A percentile compares a stretch with the other conserved stretches of the same genome.
These are phyloP conservation scores for Serranus cabrilla DNA, from an alignment of 2,797 vertebrate genomes.

Conservation along the genomic window DNA sequence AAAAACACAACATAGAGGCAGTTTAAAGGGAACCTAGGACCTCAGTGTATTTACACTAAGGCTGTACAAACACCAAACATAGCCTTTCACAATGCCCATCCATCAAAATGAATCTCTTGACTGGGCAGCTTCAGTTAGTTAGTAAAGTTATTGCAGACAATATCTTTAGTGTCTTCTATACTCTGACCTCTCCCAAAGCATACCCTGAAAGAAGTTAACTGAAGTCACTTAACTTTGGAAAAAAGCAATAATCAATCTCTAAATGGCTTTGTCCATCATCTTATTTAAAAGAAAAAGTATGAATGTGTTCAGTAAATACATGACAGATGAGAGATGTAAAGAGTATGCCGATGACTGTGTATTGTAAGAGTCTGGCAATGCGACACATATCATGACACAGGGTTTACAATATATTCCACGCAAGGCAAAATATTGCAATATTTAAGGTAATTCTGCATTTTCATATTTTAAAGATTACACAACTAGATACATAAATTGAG, in stretches of 20 bases:
- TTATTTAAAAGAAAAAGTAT: too few relatives aligned
- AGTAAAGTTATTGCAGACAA: too few relatives aligned
- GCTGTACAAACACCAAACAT: background rate
- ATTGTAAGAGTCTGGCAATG: too few relatives aligned
- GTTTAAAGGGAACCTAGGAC: background rate
- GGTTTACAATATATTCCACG: too few relatives aligned
- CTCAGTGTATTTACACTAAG: background rate
- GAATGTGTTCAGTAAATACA: background rate
- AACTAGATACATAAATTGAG: too few relatives aligned
- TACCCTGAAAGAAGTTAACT: background rate
- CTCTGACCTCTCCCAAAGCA: background rate
- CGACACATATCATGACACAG: too few relatives aligned
- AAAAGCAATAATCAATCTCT: background rate
- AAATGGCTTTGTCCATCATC: background rate
- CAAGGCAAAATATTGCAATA: too few relatives aligned
- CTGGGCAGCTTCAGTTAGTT: background rate
- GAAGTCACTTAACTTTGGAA: too few relatives aligned
- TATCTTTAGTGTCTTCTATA: background rate
- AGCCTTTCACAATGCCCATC: background rate
- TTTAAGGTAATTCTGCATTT: too few relatives aligned
- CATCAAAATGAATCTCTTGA: constrained; percentile 5
- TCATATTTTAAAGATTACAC: too few relatives aligned
- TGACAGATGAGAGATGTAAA: background rate
- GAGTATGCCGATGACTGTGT: background rate
- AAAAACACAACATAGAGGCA: constrained; percentile 5